Percentiles rank a stretch among this genome's conserved stretches.
Conservation (phyloP, 2,888 invertebrate genomes). For the Zaprionus obscuricornis region DNA sequence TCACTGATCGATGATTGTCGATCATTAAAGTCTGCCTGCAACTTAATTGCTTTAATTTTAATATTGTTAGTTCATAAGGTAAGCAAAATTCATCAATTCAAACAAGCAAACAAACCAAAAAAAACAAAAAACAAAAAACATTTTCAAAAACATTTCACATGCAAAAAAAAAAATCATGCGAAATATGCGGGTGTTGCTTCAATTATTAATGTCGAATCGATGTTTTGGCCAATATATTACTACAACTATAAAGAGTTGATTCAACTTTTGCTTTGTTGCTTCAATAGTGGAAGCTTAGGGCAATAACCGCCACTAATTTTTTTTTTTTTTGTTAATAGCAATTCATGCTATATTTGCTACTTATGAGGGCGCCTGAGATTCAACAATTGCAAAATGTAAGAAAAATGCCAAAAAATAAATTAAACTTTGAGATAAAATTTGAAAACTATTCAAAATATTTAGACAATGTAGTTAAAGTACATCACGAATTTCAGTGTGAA, state of each 20-base stretch:
- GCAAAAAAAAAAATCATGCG: constrained; percentile 30
- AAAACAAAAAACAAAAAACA: too few species aligned
- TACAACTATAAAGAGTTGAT: constrained; percentile 38
- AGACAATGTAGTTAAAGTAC: too few species aligned
- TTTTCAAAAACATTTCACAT: constrained; percentile 24
- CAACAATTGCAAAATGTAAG: too few species aligned
- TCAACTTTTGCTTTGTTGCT: constrained; percentile 42
- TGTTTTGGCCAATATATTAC: constrained; percentile 38
- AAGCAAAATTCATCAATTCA: constrained; percentile 42
- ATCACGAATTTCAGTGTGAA: too few species aligned
- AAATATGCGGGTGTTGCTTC: constrained; percentile 62
- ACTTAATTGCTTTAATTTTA: constrained; percentile 80
- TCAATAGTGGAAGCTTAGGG: constrained; percentile 29
- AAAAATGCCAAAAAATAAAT: too few species aligned
- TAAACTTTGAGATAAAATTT: too few species aligned
- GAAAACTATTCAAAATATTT: too few species aligned
- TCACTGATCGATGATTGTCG: constrained; percentile 69
- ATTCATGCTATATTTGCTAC: too few species aligned
- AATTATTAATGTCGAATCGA: constrained; percentile 20
- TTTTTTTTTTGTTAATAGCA: too few species aligned
- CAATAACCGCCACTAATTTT: constrained; percentile 4
- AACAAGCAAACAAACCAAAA: constrained; percentile 18
- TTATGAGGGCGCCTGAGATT: too few species aligned
- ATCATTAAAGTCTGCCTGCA: constrained; percentile 79
- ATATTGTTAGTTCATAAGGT: constrained; percentile 82